Evolutionary conservation across 2,113 vertebrate genomes (phyloP).

Genomic region (Turdus rufiventris): DNA sequence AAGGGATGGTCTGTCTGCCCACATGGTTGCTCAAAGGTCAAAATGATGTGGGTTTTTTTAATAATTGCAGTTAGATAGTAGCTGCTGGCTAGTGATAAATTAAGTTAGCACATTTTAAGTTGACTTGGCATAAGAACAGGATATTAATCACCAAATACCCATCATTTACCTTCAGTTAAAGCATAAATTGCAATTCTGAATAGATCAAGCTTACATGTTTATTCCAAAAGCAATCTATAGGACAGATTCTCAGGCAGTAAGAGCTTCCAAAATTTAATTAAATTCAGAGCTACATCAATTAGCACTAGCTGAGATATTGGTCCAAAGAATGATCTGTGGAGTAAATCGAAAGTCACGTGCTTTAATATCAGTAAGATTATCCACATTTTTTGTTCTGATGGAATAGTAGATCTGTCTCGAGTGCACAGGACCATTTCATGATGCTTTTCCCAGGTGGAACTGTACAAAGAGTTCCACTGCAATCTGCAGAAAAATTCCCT

Average conservation of each 20-base stretch:
- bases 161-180: constrained; percentile 28
- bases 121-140: constrained; percentile 1
- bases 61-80: background rate
- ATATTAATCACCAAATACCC: constrained; percentile 29
- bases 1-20: background rate
- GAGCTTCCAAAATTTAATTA: constrained; percentile 45
- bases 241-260: constrained; percentile 8
- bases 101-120: constrained; percentile 3
- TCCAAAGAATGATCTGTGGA: background rate
- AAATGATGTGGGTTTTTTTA: background rate
- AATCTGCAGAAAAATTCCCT: background rate
- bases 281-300: constrained; percentile 32
- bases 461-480: background rate
- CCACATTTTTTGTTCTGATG: background rate
- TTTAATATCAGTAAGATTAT: background rate
- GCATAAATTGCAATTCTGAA: constrained; percentile 10
- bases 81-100: constrained; percentile 29
- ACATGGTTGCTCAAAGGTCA: background rate
- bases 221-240: constrained; percentile 15
- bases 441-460: background rate
- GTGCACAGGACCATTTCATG: background rate
- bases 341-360: background rate
- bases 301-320: background rate
- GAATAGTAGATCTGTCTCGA: background rate
- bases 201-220: background rate